Conservation (phyloP, 2,888 invertebrate species). For the Yponomeuta malinellus region DNA sequence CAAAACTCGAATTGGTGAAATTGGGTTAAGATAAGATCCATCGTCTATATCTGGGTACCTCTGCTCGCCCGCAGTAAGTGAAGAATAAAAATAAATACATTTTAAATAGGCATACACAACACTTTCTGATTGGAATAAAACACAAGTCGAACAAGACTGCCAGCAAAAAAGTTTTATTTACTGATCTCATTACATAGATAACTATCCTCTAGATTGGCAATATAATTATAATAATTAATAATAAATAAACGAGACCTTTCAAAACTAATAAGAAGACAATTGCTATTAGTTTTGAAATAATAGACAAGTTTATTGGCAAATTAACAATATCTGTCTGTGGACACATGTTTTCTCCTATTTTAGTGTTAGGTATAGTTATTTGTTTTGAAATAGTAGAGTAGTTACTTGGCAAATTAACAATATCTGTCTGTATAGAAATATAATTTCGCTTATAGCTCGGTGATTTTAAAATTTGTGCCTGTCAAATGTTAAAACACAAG, state of each 20-base stretch:
- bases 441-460: neutral
- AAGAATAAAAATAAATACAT: neutral
- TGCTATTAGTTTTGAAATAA: neutral
- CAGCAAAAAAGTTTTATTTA: neutral
- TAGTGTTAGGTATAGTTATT: neutral
- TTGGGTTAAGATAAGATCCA: no score
- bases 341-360: no score
- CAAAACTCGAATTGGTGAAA: no score
- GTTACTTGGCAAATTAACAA: neutral
- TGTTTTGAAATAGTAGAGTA: neutral
- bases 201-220: neutral
- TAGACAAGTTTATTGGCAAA: neutral
- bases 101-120: neutral
- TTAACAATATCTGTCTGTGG: neutral
- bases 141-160: neutral
- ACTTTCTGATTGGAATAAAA: neutral
- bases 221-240: neutral
- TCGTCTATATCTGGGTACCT: no score
- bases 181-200: constrained; percentile 4
- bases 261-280: neutral
- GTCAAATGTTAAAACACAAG: neutral
- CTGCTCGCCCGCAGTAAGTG: neutral
- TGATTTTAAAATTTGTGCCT: neutral
- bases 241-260: neutral
- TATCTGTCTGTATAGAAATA: neutral